These are phyloP conservation scores for Rhagophthalmus giganteus DNA, from an alignment of 2,888 invertebrate species.

Conservation along the genomic window DNA sequence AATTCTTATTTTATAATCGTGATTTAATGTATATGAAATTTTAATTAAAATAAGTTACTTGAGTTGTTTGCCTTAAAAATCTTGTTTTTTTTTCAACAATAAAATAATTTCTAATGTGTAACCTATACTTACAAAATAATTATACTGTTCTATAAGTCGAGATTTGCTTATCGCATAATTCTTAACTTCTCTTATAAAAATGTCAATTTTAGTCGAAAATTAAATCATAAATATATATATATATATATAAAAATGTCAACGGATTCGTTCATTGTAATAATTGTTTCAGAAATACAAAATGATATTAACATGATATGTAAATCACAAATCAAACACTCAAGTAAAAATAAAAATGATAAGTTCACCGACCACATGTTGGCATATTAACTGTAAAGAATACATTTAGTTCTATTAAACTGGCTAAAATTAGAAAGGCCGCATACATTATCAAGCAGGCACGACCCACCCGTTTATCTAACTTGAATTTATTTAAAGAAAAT, in stretches of 20 bases:
- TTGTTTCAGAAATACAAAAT: constrained; percentile 6
- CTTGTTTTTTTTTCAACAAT: neutral
- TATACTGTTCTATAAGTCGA: neutral
- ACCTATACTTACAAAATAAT: neutral
- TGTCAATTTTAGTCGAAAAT: neutral
- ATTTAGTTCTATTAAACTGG: constrained; percentile 89
- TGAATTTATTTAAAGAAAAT: constrained; percentile 85
- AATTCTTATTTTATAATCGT: constrained; percentile 28
- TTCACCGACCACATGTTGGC: constrained; percentile 75
- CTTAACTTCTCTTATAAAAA: too few relatives aligned
- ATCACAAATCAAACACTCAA: constrained; percentile 27
- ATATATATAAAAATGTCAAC: constrained; percentile 5
- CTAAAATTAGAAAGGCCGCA: constrained; percentile 81
- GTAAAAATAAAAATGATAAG: constrained; percentile 27
- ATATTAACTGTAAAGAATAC: constrained; percentile 90
- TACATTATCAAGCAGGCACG: constrained; percentile 85
- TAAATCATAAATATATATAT: constrained; percentile 2
- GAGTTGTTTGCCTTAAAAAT: neutral
- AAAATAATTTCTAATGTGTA: neutral
- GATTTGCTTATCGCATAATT: constrained; percentile 19
- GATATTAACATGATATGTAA: constrained; percentile 19
- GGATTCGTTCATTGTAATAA: too few relatives aligned
- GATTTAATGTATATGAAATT: constrained; percentile 25
- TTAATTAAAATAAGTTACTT: constrained; percentile 6
- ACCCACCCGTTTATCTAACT: constrained; percentile 83